These are phyloP conservation scores for Nipponacmea schrenckii DNA, from an alignment of 2,888 invertebrate species.

Conservation along the genomic window DNA sequence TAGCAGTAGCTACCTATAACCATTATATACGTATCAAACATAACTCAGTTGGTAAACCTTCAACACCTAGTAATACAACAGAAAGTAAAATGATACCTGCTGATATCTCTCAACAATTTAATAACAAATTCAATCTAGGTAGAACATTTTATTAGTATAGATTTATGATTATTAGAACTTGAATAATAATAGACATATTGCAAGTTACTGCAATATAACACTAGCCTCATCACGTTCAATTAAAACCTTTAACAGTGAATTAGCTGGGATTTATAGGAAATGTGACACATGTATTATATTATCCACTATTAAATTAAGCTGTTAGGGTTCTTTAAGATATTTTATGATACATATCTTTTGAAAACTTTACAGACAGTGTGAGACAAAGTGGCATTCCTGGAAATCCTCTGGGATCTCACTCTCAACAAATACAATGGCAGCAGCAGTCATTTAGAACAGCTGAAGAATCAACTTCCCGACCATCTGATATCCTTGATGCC, in stretches of 20 bases:
- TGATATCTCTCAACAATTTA: slow-evolving; percentile 31
- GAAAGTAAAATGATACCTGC: slow-evolving; percentile 16
- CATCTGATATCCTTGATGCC: slow-evolving; percentile 50
- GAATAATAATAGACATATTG: too few relatives aligned
- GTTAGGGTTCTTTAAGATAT: too few relatives aligned
- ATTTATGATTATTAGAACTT: too few relatives aligned
- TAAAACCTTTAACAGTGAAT: too few relatives aligned
- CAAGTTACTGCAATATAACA: too few relatives aligned
- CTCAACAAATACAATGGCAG: slow-evolving; percentile 31
- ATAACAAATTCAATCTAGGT: slow-evolving; percentile 43
- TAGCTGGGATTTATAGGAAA: too few relatives aligned
- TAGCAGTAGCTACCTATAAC: slow-evolving; percentile 98
- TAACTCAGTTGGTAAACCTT: slow-evolving; percentile 74
- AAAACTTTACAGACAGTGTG: slow-evolving; percentile 71
- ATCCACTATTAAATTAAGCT: too few relatives aligned
- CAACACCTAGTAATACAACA: slow-evolving; percentile 16
- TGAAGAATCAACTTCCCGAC: slow-evolving; percentile 42
- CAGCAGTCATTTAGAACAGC: slow-evolving; percentile 38
- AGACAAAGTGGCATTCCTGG: slow-evolving; percentile 58
- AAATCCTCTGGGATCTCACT: slow-evolving; percentile 72
- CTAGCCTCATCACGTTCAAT: too few relatives aligned
- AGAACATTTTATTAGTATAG: not conserved
- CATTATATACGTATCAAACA: slow-evolving; percentile 98
- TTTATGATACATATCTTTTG: slow-evolving; percentile 22
- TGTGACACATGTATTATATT: too few relatives aligned